Percentiles rank a stretch among this genome's conserved stretches.
Conservation (phyloP, 2,113 vertebrate species). For the Psophia crepitans region DNA sequence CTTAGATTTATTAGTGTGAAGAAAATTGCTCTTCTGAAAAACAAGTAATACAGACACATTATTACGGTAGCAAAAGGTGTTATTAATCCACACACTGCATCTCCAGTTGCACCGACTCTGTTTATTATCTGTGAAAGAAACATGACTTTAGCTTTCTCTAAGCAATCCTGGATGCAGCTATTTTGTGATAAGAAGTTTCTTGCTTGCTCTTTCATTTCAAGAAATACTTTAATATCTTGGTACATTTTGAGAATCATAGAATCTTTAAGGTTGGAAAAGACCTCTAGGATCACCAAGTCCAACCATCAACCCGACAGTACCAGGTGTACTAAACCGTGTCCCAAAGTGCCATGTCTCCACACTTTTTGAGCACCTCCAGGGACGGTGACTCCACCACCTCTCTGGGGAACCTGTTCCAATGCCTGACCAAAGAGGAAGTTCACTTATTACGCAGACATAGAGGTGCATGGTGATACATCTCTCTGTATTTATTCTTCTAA, state of each 20-base stretch:
- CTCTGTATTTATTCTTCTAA: not conserved
- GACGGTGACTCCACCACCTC: no score
- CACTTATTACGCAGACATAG: not conserved
- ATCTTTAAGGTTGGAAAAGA: no score
- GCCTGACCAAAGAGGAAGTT: no score
- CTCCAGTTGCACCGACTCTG: not conserved
- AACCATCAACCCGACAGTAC: no score
- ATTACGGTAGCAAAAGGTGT: slow-evolving; percentile 19
- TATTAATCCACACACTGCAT: slow-evolving; percentile 20
- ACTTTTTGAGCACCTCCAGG: no score
- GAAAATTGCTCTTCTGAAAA: slow-evolving; percentile 53
- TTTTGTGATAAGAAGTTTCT: not conserved
- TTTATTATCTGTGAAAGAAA: not conserved
- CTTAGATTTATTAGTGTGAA: slow-evolving; percentile 51
- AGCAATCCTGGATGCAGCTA: not conserved
- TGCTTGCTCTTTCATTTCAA: not conserved
- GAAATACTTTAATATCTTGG: not conserved
- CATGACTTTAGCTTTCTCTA: not conserved
- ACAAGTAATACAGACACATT: slow-evolving; percentile 4
- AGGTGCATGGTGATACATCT: not conserved
- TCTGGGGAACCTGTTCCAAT: no score
- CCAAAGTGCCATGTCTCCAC: no score
- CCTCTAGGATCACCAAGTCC: no score
- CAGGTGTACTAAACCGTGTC: no score
- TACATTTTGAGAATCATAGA: not conserved